Evolutionary conservation across 2,113 vertebrate species (phyloP).

Genomic region (Ursus arctos): DNA sequence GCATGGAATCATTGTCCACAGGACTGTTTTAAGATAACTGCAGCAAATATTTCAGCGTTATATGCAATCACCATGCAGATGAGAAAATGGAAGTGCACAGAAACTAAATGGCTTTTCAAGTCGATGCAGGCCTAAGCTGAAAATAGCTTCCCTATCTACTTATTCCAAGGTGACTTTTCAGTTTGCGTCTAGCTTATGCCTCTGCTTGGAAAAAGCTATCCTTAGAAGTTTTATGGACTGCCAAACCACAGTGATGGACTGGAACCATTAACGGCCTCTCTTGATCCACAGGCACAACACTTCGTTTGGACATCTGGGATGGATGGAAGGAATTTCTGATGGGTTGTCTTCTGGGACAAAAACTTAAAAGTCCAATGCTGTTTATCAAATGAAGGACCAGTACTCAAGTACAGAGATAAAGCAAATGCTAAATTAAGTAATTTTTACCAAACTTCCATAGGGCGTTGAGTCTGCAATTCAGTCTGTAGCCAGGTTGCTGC

Average conservation of each 20-base stretch:
- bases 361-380: conserved; percentile 81
- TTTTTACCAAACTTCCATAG: background rate
- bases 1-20: background rate
- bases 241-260: background rate
- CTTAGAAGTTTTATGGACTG: background rate
- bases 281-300: conserved; percentile 81
- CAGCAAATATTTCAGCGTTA: background rate
- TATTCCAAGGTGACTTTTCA: background rate
- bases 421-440: background rate
- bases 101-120: background rate
- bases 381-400: conserved; percentile 85
- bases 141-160: background rate
- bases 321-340: conserved; percentile 88
- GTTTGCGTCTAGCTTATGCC: background rate
- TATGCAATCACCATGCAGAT: background rate
- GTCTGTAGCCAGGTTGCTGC: background rate
- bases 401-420: conserved; percentile 82
- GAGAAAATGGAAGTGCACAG: background rate
- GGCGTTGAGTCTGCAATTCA: background rate
- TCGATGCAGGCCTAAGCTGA: background rate
- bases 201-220: background rate
- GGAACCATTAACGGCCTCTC: background rate
- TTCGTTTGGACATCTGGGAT: conserved; percentile 89
- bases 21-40: background rate
- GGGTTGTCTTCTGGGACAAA: conserved; percentile 86